phyloP scores from a whole-genome alignment of 2,113 vertebrate species.

The Helogale parvula region DNA sequence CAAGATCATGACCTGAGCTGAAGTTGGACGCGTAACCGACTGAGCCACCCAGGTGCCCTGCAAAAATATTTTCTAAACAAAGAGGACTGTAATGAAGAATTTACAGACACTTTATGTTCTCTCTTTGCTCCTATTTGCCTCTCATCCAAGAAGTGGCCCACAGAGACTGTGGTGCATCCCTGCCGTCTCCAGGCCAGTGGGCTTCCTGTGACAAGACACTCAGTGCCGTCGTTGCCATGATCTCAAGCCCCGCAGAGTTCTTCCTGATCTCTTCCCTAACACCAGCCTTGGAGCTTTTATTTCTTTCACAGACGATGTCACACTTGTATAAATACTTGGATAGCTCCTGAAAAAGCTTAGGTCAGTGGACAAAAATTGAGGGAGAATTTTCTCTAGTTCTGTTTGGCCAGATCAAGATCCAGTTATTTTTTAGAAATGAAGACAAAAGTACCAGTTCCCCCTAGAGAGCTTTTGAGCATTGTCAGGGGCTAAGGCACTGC shows the following conservation, averaged over 20 bases:
- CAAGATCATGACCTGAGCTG: too few species aligned
- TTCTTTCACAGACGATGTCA: background rate
- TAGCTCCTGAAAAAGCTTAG: background rate
- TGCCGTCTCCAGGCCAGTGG: background rate
- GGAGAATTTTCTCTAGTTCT: background rate
- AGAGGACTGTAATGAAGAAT: background rate
- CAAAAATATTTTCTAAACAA: background rate
- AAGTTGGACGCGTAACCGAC: too few species aligned
- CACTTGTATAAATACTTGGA: background rate
- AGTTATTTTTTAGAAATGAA: background rate
- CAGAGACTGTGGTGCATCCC: rapidly evolving
- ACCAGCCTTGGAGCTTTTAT: background rate
- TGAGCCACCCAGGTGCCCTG: too few species aligned
- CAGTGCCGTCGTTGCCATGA: background rate
- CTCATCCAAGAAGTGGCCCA: background rate
- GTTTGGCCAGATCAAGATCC: background rate
- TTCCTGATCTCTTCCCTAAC: background rate
- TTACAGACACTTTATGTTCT: background rate
- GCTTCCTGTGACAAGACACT: background rate
- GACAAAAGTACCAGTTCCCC: background rate
- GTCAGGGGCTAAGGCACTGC: background rate
- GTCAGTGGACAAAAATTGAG: background rate
- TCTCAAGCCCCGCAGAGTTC: background rate
- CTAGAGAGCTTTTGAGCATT: background rate
- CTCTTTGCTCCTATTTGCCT: background rate